Evolutionary conservation across 1,140 invertebrate species (phyloP), one percentile per base, ranked within the genome.

Genomic region (Bombus haemorrhoidalis): DNA sequence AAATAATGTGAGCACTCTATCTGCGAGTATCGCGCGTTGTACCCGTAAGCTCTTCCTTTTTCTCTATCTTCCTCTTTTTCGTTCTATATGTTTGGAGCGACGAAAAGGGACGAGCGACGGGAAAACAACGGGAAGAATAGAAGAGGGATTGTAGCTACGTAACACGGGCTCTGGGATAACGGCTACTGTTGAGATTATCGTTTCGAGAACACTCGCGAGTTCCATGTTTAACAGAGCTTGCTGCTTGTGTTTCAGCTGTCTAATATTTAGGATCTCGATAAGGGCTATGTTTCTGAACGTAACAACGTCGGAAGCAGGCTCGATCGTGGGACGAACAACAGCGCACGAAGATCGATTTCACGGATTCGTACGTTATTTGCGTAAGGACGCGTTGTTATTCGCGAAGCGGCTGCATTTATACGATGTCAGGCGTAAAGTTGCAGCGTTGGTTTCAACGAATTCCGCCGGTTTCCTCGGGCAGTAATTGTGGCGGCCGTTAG

Each of bases 1-100:
- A 87, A 82, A 53, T 90, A 83, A 86, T 78, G 83, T 69, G 69
- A 80, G 32, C 71, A 73, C 59, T 86, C 53, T 43, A 68, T 85
- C 66, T 15, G 39, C 57, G 57, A 12, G 64, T 62, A 76, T 22
- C 28, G 37, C 57, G 53, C 53, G 53, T n/a, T 43, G 25, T 62
- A 32, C 22, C 25, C 0, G 22, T 22, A 9, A 13, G 10, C 59
- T 68, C 15, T 32, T 1, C 43, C n/a, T 62, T 34, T 9, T 18
- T 25, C 25, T 28, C 72, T 25, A 9, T 43, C n/a, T 57, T 22
- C 32, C 1, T 25, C 22, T 18, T 8, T 69, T 37, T 28, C 22
- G 37, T 34, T 32, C 3, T 10, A 34, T 22, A 25, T 37, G 9
- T 37, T n/a, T 9, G 25, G 4, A 2, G n/a, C 9, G 4, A 28